Evolutionary conservation across 2,888 invertebrate genomes (phyloP).

Genomic region (Synergus laeviventris): DNA sequence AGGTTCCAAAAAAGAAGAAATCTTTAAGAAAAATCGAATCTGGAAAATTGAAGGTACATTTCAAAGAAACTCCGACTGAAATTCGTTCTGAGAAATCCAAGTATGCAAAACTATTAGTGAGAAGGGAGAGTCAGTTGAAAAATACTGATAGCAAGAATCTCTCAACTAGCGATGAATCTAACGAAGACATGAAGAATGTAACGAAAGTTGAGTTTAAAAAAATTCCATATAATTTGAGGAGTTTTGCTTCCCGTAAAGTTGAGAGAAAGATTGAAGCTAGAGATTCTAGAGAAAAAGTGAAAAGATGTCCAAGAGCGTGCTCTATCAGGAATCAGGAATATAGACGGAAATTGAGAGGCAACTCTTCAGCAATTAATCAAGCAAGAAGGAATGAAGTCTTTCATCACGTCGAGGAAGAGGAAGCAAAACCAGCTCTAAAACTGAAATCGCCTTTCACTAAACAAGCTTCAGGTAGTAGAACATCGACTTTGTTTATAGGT

Average conservation of each 20-base stretch:
- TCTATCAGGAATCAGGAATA: conserved; percentile 15
- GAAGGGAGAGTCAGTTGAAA: not conserved
- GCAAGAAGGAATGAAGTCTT: not conserved
- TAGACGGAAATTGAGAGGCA: not conserved
- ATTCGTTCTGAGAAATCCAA: not conserved
- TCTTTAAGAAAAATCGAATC: not conserved
- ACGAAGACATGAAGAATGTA: too few species aligned
- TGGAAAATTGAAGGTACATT: not conserved
- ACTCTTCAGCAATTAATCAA: too few species aligned
- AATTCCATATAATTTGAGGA: conserved; percentile 28
- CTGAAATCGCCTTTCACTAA: conserved; percentile 29
- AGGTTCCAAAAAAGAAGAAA: not conserved
- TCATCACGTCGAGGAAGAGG: not conserved
- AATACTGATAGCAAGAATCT: not conserved
- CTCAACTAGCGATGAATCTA: not conserved
- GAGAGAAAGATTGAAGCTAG: not conserved
- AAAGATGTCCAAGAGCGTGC: not conserved
- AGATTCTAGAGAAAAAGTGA: not conserved
- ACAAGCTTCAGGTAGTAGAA: conserved; percentile 6
- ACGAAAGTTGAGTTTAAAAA: not conserved
- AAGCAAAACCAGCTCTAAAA: conserved; percentile 11
- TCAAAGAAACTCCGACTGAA: conserved; percentile 10
- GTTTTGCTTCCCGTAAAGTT: not conserved
- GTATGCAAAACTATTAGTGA: not conserved
- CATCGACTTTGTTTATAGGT: conserved; percentile 3